Percentiles rank a stretch among this genome's conserved stretches.
These are phyloP conservation scores for Conus canariensis DNA, from an alignment of 2,888 invertebrate genomes.

Conservation along the genomic window DNA sequence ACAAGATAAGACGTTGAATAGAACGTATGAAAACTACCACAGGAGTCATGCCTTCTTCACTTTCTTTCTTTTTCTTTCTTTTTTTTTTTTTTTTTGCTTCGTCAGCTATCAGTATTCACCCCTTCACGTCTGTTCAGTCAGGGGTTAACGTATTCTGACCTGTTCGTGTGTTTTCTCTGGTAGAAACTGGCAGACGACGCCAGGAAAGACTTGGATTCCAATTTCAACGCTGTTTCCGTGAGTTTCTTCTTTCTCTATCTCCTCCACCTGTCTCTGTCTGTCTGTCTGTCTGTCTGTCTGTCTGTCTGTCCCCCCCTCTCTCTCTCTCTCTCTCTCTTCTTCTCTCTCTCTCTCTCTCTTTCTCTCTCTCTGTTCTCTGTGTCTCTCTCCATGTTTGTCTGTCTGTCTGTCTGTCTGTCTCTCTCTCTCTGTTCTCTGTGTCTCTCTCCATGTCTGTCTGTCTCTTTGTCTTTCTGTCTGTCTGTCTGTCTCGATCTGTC, in stretches of 20 bases:
- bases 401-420: background rate
- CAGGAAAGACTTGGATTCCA: slow-evolving; percentile 47
- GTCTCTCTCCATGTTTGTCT: background rate
- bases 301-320: background rate
- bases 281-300: background rate
- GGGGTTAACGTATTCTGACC: background rate
- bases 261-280: background rate
- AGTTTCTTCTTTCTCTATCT: background rate
- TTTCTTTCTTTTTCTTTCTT: background rate
- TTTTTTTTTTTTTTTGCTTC: background rate
- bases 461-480: background rate
- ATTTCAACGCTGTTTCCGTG: slow-evolving; percentile 51
- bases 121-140: no score
- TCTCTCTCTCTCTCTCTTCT: background rate
- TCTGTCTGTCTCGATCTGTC: background rate
- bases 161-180: background rate
- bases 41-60: background rate
- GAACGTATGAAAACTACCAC: no score
- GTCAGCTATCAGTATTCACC: no score
- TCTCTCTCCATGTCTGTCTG: background rate
- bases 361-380: background rate
- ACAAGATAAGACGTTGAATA: no score
- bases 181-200: slow-evolving; percentile 58
- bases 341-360: background rate
- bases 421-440: background rate